These are phyloP conservation scores for Thryonomys swinderianus DNA, from an alignment of 2,113 vertebrate species.

Conservation along the genomic window DNA sequence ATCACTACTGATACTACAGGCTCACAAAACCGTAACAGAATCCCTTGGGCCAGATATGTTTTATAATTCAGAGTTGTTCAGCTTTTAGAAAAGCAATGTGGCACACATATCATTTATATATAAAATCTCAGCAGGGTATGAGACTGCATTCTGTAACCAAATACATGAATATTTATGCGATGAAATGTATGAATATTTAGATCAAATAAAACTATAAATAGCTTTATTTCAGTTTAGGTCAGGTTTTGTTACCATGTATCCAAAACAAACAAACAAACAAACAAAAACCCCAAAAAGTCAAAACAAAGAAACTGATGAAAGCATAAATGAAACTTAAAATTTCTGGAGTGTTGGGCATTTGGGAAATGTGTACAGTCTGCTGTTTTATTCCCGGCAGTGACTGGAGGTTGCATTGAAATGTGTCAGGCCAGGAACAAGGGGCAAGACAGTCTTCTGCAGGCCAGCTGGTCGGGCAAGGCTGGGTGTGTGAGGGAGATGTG, in stretches of 20 bases:
- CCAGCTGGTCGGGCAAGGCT: neutral
- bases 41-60: constrained; percentile 6
- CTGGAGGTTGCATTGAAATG: neutral
- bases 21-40: neutral
- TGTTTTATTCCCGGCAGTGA: neutral
- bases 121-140: constrained; percentile 29
- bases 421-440: neutral
- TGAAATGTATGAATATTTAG: constrained; percentile 67
- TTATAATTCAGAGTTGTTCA: constrained; percentile 49
- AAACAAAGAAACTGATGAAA: constrained; percentile 41
- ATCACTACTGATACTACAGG: neutral
- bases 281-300: neutral
- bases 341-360: neutral
- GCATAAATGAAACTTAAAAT: constrained; percentile 12
- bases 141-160: constrained; percentile 30
- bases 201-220: constrained; percentile 72
- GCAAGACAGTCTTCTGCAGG: neutral
- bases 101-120: neutral
- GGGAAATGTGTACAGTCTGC: neutral
- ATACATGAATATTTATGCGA: constrained; percentile 67
- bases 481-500: neutral
- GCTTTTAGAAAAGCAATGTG: constrained; percentile 31
- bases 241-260: constrained; percentile 11
- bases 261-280: neutral
- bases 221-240: constrained; percentile 20